Conservation (phyloP, 2,113 vertebrate genomes). For the Triplophysa tibetana region DNA sequence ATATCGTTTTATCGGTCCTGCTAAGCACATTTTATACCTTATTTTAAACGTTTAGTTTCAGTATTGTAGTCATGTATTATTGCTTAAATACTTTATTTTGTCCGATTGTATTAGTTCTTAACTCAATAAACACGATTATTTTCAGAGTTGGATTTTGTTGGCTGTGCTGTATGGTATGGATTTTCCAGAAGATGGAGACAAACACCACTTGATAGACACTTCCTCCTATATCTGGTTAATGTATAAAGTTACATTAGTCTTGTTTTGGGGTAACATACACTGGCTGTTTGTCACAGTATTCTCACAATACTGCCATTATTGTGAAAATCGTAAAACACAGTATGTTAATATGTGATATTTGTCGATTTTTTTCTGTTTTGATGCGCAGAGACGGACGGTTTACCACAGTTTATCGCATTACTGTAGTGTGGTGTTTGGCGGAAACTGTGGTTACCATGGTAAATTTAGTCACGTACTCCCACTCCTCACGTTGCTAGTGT, state of each 20-base stretch:
- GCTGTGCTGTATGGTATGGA: neutral
- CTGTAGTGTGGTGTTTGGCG: neutral
- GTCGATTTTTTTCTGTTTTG: neutral
- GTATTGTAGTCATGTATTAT: neutral
- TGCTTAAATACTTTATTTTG: neutral
- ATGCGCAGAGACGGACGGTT: neutral
- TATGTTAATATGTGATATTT: neutral
- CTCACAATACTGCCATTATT: no score
- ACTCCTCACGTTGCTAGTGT: neutral
- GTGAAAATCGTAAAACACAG: no score
- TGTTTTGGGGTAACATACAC: no score
- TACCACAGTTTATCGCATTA: neutral
- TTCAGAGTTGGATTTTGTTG: neutral
- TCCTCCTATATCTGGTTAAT: neutral
- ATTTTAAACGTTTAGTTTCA: neutral
- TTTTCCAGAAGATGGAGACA: slow-evolving; percentile 45
- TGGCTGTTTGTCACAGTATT: no score
- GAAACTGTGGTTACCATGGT: slow-evolving; percentile 23
- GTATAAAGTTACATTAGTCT: no score
- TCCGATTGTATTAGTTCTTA: neutral
- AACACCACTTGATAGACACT: slow-evolving; percentile 7
- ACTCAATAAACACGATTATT: slow-evolving; percentile 7
- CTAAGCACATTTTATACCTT: slow-evolving; percentile 10
- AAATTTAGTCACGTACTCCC: neutral
- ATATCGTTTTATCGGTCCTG: neutral